phyloP scores from a whole-genome alignment of 1,140 invertebrate species.

The Oncopodura yosiiana region DNA sequence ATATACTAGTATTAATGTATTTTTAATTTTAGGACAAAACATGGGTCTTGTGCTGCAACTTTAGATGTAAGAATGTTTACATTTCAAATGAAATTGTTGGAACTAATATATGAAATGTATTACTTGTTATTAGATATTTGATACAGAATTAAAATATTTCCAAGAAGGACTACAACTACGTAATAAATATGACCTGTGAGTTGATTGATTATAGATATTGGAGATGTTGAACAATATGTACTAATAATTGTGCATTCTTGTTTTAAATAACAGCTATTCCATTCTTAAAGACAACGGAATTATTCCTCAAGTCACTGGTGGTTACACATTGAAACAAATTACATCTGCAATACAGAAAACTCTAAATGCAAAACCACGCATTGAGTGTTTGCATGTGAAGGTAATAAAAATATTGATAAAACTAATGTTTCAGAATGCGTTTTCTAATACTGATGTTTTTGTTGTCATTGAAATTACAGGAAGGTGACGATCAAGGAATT shows the following conservation, averaged over 20 bases:
- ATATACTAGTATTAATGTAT: not conserved
- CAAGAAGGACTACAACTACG: constrained; percentile 20
- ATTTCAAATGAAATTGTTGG: too few relatives aligned
- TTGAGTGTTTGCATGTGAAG: constrained; percentile 27
- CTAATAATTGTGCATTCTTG: not conserved
- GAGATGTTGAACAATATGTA: not conserved
- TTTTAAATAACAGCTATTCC: constrained; percentile 22
- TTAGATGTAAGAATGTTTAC: too few relatives aligned
- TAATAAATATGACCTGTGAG: constrained; percentile 32
- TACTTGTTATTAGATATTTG: too few relatives aligned
- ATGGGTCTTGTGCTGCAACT: constrained; percentile 32
- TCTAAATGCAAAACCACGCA: constrained; percentile 14
- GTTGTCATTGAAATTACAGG: not conserved
- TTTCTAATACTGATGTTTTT: not conserved
- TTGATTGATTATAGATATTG: not conserved
- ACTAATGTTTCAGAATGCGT: not conserved
- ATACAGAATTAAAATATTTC: constrained; percentile 29
- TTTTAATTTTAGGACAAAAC: too few relatives aligned
- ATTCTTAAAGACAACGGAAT: constrained; percentile 22
- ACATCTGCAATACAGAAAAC: constrained; percentile 8
- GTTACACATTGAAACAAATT: constrained; percentile 21
- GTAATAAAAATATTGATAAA: constrained; percentile 1
- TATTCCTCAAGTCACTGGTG: constrained; percentile 17
- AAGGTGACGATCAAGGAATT: constrained; percentile 1
- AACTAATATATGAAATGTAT: too few relatives aligned